A percentile compares a stretch with the other conserved stretches of the same genome.
Evolutionary conservation across 2,113 vertebrate species (phyloP).

Genomic region (Microcebus murinus): DNA sequence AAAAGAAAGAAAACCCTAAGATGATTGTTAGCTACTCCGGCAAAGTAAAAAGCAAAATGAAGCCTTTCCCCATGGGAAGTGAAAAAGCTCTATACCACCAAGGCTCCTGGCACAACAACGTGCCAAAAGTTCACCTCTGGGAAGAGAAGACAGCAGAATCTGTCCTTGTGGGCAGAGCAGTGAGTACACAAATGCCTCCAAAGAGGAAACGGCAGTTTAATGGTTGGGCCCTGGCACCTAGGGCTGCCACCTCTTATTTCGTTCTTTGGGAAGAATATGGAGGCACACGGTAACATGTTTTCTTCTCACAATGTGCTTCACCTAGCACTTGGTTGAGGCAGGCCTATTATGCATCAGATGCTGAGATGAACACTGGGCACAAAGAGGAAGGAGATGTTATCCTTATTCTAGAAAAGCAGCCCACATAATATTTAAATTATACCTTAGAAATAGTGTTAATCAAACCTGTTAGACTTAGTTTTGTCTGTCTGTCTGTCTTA

Average conservation of each 20-base stretch:
- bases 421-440: not conserved
- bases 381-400: not conserved
- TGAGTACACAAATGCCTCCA: not conserved
- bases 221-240: not conserved
- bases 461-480: not conserved
- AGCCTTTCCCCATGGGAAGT: not conserved
- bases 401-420: not conserved
- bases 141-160: not conserved
- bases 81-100: not conserved
- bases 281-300: not conserved
- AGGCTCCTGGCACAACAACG: not conserved
- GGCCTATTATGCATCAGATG: not conserved
- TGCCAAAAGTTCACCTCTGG: not conserved
- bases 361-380: not conserved
- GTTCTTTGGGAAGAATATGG: not conserved
- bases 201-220: not conserved
- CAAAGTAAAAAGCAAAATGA: slow-evolving; percentile 45
- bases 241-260: not conserved
- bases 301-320: not conserved
- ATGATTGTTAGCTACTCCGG: slow-evolving; percentile 27
- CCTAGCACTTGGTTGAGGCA: not conserved
- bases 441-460: not conserved
- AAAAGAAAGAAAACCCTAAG: not conserved
- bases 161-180: not conserved
- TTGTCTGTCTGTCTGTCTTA: no score